Percentiles rank a stretch among this genome's conserved stretches.
Conservation (phyloP, 2,797 vertebrate species). For the Spinus olivaceus region DNA sequence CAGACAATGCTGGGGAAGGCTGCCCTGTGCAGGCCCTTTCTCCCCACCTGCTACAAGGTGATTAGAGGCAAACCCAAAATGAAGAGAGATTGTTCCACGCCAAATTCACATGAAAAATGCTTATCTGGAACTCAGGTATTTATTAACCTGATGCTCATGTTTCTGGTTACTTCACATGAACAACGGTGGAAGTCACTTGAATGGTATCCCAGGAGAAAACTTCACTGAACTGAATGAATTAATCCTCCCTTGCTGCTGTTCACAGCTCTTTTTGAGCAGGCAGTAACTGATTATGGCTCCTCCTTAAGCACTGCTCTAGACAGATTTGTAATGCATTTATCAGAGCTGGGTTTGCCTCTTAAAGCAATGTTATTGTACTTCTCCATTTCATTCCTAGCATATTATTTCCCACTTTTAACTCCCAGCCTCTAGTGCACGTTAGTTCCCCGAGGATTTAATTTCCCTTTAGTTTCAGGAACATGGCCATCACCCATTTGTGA, state of each 20-base stretch:
- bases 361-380: not conserved
- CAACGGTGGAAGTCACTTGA: not conserved
- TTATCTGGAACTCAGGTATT: not conserved
- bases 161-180: not conserved
- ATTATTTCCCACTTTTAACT: not conserved
- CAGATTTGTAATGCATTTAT: not conserved
- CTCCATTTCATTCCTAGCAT: not conserved
- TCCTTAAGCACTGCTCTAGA: not conserved
- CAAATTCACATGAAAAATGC: not conserved
- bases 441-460: not conserved
- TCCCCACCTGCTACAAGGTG: not conserved
- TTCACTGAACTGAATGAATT: not conserved
- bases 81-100: not conserved
- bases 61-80: not conserved
- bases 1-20: fast-evolving
- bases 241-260: not conserved
- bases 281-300: not conserved
- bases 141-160: not conserved
- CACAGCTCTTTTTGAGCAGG: not conserved
- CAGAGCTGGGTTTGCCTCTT: not conserved
- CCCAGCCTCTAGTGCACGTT: not conserved
- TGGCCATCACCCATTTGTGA: fast-evolving
- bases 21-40: not conserved
- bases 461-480: not conserved
- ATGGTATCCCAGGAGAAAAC: not conserved